A percentile compares a stretch with the other conserved stretches of the same genome.
Conservation (phyloP, 2,888 invertebrate genomes). For the Achlya flavicornis region DNA sequence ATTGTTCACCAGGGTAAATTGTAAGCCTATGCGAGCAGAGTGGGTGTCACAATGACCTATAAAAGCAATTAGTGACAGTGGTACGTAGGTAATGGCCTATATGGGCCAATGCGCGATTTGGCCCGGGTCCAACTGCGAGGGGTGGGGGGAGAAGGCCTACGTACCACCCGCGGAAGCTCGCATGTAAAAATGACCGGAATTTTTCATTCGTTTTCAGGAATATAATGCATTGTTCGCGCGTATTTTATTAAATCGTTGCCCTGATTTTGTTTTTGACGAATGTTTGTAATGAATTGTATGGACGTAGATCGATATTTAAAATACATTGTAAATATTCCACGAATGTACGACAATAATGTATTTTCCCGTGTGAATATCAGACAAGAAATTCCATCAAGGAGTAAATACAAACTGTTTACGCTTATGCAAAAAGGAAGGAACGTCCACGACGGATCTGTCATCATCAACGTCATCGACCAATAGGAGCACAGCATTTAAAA, state of each 20-base stretch:
- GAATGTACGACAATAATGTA: no score
- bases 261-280: conserved; percentile 14
- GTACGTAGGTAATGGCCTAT: conserved; percentile 62
- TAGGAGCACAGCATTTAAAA: no score
- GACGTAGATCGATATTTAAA: neutral
- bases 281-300: neutral
- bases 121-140: conserved; percentile 42
- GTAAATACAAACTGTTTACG: no score
- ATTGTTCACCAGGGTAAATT: conserved; percentile 30
- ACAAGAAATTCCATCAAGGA: no score
- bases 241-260: conserved; percentile 43
- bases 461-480: no score
- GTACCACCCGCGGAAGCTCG: conserved; percentile 25
- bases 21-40: conserved; percentile 39
- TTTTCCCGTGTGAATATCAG: no score
- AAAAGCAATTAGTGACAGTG: conserved; percentile 72
- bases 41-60: conserved; percentile 53
- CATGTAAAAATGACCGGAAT: conserved; percentile 43
- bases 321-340: no score
- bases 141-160: conserved; percentile 23
- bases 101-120: conserved; percentile 56
- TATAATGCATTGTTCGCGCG: conserved; percentile 37
- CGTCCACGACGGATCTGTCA: no score
- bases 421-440: no score
- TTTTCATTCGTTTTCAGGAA: conserved; percentile 46